Percentiles rank a stretch among this genome's conserved stretches.
Conservation (phyloP, 2,113 vertebrate genomes). For the Monopterus albus region DNA sequence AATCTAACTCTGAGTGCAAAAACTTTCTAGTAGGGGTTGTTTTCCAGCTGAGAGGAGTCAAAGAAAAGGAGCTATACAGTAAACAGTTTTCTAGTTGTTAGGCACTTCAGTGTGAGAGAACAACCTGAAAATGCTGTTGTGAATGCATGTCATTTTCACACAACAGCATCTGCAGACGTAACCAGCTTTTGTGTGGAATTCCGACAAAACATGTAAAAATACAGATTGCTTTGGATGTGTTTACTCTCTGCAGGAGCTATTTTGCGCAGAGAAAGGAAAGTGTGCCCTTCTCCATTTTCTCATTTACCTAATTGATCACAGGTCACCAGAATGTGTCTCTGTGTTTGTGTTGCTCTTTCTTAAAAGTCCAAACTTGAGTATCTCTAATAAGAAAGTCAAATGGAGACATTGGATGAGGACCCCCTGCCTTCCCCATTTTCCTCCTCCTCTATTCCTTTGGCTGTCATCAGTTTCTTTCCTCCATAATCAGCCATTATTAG, state of each 20-base stretch:
- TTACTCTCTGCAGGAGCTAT: background rate
- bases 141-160: background rate
- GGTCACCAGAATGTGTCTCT: conserved; percentile 17
- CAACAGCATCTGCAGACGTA: no score
- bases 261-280: conserved; percentile 1
- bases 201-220: no score
- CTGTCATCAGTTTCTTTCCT: background rate
- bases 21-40: no score
- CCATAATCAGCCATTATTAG: conserved; percentile 13
- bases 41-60: no score
- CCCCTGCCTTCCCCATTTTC: background rate
- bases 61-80: no score
- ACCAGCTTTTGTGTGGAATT: no score
- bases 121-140: background rate
- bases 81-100: background rate
- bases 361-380: conserved; percentile 36
- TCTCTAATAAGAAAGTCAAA: conserved; percentile 52
- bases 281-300: conserved; percentile 4
- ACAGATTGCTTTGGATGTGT: background rate
- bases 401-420: conserved; percentile 9
- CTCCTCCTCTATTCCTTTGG: background rate
- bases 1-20: no score
- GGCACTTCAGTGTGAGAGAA: background rate
- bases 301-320: conserved; percentile 13
- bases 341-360: conserved; percentile 19